These are phyloP conservation scores for Lepetodrilus schrolli DNA, from an alignment of 2,888 invertebrate genomes.

Conservation along the genomic window DNA sequence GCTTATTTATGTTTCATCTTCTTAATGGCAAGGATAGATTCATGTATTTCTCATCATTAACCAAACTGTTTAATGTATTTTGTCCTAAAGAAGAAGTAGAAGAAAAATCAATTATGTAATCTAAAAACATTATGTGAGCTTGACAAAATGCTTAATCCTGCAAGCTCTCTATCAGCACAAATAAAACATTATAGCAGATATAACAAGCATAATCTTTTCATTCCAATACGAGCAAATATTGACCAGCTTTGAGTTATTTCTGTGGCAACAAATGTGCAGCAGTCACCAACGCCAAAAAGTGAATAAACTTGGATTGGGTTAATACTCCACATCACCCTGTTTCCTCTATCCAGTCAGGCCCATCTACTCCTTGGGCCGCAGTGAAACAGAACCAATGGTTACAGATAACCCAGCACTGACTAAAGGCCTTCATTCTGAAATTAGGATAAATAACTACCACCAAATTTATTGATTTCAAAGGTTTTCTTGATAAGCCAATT, in stretches of 20 bases:
- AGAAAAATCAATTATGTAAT: not conserved
- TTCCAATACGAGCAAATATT: not conserved
- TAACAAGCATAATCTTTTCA: not conserved
- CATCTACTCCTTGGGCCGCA: not conserved
- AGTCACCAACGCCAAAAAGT: not conserved
- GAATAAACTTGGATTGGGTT: not conserved
- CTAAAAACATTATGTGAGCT: not conserved
- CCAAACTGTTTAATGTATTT: no score
- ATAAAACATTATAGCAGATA: not conserved
- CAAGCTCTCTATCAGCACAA: not conserved
- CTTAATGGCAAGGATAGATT: no score
- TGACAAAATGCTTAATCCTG: not conserved
- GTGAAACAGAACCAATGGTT: not conserved
- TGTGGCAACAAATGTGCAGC: not conserved
- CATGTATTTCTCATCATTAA: no score
- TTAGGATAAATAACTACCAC: slow-evolving; percentile 32
- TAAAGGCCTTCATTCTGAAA: not conserved
- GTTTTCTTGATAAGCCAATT: slow-evolving; percentile 44
- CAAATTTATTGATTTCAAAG: slow-evolving; percentile 32
- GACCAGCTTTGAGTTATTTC: not conserved
- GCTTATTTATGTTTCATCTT: no score
- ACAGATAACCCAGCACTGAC: not conserved
- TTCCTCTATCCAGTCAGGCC: not conserved
- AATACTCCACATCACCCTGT: not conserved
- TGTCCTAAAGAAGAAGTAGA: no score